Percentiles rank a stretch among this genome's conserved stretches.
Evolutionary conservation across 2,113 vertebrate species (phyloP).

Genomic region (Cochlearius cochlearius): DNA sequence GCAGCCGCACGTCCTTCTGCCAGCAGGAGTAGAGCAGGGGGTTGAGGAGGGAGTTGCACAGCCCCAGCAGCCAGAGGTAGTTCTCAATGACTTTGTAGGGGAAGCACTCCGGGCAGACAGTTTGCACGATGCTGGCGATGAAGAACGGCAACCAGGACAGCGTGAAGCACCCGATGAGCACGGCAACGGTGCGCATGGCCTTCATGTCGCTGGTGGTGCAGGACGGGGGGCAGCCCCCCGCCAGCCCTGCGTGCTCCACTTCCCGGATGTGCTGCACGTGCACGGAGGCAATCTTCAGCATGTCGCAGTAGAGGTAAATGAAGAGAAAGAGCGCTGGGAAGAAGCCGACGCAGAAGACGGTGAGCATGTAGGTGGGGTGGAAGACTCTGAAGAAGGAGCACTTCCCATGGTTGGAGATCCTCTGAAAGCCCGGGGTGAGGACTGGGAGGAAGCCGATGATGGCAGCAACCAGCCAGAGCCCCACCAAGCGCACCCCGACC

Average conservation of each 20-base stretch:
- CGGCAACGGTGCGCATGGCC: slow-evolving; percentile 82
- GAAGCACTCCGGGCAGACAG: slow-evolving; percentile 73
- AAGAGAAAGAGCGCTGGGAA: slow-evolving; percentile 83
- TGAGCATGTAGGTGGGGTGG: slow-evolving; percentile 75
- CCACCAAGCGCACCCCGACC: slow-evolving; percentile 55
- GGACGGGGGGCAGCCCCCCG: not conserved
- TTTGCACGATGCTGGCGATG: slow-evolving; percentile 78
- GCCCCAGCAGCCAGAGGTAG: slow-evolving; percentile 86
- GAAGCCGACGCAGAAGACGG: slow-evolving; percentile 79
- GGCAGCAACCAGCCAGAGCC: slow-evolving; percentile 80
- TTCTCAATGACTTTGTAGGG: slow-evolving; percentile 78
- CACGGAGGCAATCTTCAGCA: slow-evolving; percentile 84
- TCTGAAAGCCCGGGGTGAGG: slow-evolving; percentile 73
- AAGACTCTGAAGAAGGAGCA: slow-evolving; percentile 87
- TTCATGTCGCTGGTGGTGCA: slow-evolving; percentile 74
- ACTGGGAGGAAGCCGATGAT: slow-evolving; percentile 83
- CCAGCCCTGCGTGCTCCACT: slow-evolving; percentile 59
- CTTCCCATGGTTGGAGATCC: not conserved
- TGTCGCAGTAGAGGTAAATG: slow-evolving; percentile 89
- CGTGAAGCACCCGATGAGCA: slow-evolving; percentile 85
- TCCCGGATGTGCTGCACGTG: slow-evolving; percentile 83
- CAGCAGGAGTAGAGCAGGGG: slow-evolving; percentile 88
- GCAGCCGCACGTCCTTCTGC: slow-evolving; percentile 84
- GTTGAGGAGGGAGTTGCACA: slow-evolving; percentile 88
- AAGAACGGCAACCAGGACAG: slow-evolving; percentile 89